Evolutionary conservation across 2,797 vertebrate genomes (phyloP), one percentile per base, ranked within the genome.

Genomic region (Fistularia tabacaria): DNA sequence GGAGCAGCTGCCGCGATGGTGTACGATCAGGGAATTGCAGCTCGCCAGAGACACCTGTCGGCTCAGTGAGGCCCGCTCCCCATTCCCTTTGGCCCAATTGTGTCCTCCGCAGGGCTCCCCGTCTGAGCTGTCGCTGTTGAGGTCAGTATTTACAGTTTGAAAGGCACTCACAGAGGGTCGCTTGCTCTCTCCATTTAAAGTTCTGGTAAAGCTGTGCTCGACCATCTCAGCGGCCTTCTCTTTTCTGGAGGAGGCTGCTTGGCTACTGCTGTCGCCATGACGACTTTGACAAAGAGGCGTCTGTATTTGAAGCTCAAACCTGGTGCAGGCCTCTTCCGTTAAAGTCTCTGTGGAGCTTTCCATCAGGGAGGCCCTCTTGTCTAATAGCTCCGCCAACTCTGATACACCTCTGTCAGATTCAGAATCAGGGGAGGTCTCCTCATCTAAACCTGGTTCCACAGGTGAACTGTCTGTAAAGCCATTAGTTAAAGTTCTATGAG

Each of bases 281-380:
- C 14, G 49, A 59, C 48, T 62, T 1, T 55, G 66, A 55, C 70
- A 66, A 13, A 71, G 39, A 1, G 72, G 53, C 1, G 13, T 56
- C 15, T 58, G 70, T 6, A 40, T 66, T 7, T 80, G 47, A 9
- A 41, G 66, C 55, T 93, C 91, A 1, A 76, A 65, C 69, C 84
- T 88, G 15, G 74, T 45, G 54, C 85, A 87, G 57, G 87, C 89
- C 0, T 84, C 92, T 67, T 97, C 95, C 0, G 90, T 93, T 71
- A 97, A 81, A 54, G 93, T 91, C 83, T 96, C 95, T 0, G 93
- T 91, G 49, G 94, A 96, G 62, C 92, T 94, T 52, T 94, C 95
- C 49, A 90, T 74, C n/a, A 90, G 83, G 41, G 93, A 91, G 48
- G 79, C 77, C 73, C 84, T 87, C 38, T 86, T 89, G 60, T 93